Evolutionary conservation across 37 sponge, comb jelly and placozoan genomes (phyloP), one percentile per base, ranked within the genome.

Genomic region (Ianthella basta): DNA sequence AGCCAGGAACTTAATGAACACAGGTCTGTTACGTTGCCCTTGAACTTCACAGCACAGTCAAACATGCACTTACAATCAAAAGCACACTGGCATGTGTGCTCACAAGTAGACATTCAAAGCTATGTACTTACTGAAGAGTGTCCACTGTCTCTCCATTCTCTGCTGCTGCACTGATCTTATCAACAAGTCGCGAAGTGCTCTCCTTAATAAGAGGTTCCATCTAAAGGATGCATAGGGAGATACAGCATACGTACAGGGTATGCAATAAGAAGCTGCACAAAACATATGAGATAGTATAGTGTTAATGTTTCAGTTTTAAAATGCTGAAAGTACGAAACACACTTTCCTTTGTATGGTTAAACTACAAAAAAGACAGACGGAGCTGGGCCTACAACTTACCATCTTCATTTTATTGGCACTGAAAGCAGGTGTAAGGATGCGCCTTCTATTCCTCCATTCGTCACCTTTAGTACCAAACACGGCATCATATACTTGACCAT

Each of bases 171-270:
- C 18, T 32, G 32, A 69, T 35, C 34, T 69, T 69, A 30, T 30
- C 32, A 32, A 6, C 27, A 30, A 69, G 29, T 32, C 70, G 70
- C 1, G 29, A 30, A 30, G 34, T 69, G 70, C 70, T 30, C 33
- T 69, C 70, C 34, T 69, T 69, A 4, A 69, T 30, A n/a, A 69
- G 70, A 6, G 70, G 70, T 6, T 30, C 70, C 70, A 69, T 69
- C 70, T 69, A 30, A 16, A 61, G n/a, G 25, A 56, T 56, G 18
- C 18, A 56, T 56, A 44, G 50, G 8, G 50, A 44, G 50, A 8
- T 44, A 10, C n/a, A n/a, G n/a, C 6, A 8, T 44, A 44, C 50
- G 50, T 44, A 44, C n/a, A n/a, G n/a, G 50, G 50, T 44, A 44
- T 8, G 50, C 8, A 44, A n/a, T n/a, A n/a, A n/a, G n/a, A n/a